Evolutionary conservation across 1,140 invertebrate species (phyloP).

Genomic region (Drosophila mauritiana): DNA sequence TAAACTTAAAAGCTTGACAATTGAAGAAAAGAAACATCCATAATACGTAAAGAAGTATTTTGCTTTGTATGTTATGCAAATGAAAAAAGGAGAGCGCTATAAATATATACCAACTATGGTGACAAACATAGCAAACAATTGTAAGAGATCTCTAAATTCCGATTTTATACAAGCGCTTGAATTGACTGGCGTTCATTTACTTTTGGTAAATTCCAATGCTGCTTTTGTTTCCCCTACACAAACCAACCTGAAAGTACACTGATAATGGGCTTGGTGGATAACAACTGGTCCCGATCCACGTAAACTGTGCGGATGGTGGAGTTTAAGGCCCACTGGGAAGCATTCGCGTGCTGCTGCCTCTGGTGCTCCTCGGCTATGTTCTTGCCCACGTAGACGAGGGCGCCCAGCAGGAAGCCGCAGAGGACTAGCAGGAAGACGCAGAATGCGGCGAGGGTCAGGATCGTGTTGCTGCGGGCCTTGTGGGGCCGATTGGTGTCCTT

Average conservation of each 20-base stretch:
- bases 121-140: no score
- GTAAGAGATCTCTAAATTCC: no score
- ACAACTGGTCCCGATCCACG: conserved; percentile 67
- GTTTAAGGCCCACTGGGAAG: conserved; percentile 32
- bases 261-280: conserved; percentile 75
- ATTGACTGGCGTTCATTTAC: no score
- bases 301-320: conserved; percentile 49
- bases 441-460: conserved; percentile 84
- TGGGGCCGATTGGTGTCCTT: conserved; percentile 70
- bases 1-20: neutral
- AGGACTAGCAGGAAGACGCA: conserved; percentile 85
- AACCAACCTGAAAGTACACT: conserved; percentile 69
- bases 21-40: neutral
- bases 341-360: conserved; percentile 46
- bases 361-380: conserved; percentile 79
- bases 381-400: conserved; percentile 85
- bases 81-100: no score
- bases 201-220: neutral
- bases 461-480: conserved; percentile 70
- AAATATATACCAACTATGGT: no score
- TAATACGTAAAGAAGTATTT: neutral
- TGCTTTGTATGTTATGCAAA: no score
- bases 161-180: no score
- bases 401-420: conserved; percentile 85
- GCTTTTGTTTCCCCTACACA: neutral